Percentiles rank a stretch among this genome's conserved stretches.
These are phyloP conservation scores for Pterobdella sp. DNA, from an alignment of 2,888 invertebrate species.

Conservation along the genomic window DNA sequence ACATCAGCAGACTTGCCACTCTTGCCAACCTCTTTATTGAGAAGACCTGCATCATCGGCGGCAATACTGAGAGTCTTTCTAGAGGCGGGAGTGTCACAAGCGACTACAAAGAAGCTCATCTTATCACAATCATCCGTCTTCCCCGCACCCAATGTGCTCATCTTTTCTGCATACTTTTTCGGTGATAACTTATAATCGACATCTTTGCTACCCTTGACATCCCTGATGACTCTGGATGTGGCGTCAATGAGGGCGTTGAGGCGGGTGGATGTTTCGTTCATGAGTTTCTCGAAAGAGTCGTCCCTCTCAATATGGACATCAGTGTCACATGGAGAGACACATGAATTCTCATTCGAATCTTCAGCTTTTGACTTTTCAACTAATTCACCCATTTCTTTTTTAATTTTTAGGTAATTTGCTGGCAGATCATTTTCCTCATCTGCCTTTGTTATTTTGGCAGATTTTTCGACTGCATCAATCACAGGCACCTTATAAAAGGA, in stretches of 20 bases:
- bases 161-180: neutral
- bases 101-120: slow-evolving; percentile 18
- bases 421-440: neutral
- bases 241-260: slow-evolving; percentile 28
- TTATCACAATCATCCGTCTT: neutral
- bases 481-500: slow-evolving; percentile 8
- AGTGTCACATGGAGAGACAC: no score
- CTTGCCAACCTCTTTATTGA: neutral
- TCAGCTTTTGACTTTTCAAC: neutral
- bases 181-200: neutral
- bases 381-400: neutral
- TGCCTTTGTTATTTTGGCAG: neutral
- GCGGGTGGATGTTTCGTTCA: slow-evolving; percentile 25
- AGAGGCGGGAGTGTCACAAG: slow-evolving; percentile 24
- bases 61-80: neutral
- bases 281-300: slow-evolving; percentile 26
- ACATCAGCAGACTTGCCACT: slow-evolving; percentile 25
- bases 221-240: slow-evolving; percentile 20
- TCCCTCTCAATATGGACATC: slow-evolving; percentile 24
- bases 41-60: slow-evolving; percentile 3
- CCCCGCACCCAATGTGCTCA: no score
- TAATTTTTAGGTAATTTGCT: neutral
- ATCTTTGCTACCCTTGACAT: neutral
- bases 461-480: neutral
- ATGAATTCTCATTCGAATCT: neutral